These are phyloP conservation scores for Sphenodon punctatus DNA, from an alignment of 2,797 vertebrate species.

Conservation along the genomic window DNA sequence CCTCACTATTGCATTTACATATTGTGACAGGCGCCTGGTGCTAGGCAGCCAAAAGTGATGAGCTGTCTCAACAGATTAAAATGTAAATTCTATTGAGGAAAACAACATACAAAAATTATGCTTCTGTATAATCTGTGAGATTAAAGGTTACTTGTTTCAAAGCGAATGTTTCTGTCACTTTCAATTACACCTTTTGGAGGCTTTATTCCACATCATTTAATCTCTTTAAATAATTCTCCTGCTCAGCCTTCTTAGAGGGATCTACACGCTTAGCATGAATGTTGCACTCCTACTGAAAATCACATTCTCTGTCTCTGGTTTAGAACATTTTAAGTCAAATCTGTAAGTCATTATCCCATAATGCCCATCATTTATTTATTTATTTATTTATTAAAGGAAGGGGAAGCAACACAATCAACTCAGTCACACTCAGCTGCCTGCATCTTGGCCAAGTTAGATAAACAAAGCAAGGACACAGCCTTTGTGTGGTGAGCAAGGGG, in stretches of 20 bases:
- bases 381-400: not conserved
- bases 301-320: constrained; percentile 21
- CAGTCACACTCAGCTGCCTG: not conserved
- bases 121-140: constrained; percentile 73
- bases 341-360: not conserved
- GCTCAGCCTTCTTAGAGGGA: constrained; percentile 52
- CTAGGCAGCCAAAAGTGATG: constrained; percentile 67
- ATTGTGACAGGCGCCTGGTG: constrained; percentile 65
- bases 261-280: constrained; percentile 38
- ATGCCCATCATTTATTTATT: not conserved
- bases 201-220: constrained; percentile 77
- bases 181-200: constrained; percentile 74
- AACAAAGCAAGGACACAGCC: not conserved
- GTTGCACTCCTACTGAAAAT: constrained; percentile 30
- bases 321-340: constrained; percentile 28
- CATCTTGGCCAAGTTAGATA: not conserved
- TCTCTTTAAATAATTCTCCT: constrained; percentile 68
- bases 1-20: constrained; percentile 42
- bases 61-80: constrained; percentile 72
- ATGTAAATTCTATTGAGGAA: constrained; percentile 74
- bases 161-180: constrained; percentile 78
- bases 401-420: constrained; percentile 7
- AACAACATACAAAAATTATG: constrained; percentile 74
- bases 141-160: constrained; percentile 78
- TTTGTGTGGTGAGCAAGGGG: not conserved